Conservation (phyloP, 2,888 invertebrate genomes). For the Ormyrus rosae region DNA sequence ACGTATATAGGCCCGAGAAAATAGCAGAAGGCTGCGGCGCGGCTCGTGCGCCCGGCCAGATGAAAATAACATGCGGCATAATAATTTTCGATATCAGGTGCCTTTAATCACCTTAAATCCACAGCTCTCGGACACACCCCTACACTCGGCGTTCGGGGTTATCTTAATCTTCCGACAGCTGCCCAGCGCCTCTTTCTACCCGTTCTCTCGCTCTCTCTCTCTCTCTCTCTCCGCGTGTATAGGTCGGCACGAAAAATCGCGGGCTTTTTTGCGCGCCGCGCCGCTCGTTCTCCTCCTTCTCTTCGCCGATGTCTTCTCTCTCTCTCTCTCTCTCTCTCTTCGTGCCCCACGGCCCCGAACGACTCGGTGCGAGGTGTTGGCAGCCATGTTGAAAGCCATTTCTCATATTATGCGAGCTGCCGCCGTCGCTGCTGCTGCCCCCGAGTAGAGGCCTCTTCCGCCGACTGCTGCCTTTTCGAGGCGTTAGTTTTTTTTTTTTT, state of each 20-base stretch:
- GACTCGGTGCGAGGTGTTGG: conserved; percentile 35
- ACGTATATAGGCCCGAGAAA: conserved; percentile 25
- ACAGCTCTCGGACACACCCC: conserved; percentile 71
- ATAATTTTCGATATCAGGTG: conserved; percentile 75
- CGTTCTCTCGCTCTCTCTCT: conserved; percentile 62
- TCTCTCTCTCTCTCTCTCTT: conserved; percentile 10
- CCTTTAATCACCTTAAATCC: conserved; percentile 76
- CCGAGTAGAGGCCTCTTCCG: not conserved
- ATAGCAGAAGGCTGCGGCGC: conserved; percentile 44
- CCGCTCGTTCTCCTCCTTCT: conserved; percentile 10
- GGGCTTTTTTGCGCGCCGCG: conserved; percentile 12
- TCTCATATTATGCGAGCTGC: conserved; percentile 32
- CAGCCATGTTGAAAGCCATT: conserved; percentile 56
- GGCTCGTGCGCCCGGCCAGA: conserved; percentile 15
- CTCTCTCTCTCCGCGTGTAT: conserved; percentile 25
- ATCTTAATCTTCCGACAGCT: conserved; percentile 76
- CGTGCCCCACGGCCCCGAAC: not conserved
- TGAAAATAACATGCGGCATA: conserved; percentile 60
- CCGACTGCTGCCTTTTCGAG: no score
- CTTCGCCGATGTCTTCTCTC: conserved; percentile 5
- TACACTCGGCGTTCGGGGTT: conserved; percentile 74
- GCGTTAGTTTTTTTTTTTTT: no score
- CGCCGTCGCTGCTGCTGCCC: not conserved
- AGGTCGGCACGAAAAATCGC: conserved; percentile 31
- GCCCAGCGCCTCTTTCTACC: conserved; percentile 68